Conservation (phyloP, 2,888 invertebrate genomes). For the Cheilosia urbana region DNA sequence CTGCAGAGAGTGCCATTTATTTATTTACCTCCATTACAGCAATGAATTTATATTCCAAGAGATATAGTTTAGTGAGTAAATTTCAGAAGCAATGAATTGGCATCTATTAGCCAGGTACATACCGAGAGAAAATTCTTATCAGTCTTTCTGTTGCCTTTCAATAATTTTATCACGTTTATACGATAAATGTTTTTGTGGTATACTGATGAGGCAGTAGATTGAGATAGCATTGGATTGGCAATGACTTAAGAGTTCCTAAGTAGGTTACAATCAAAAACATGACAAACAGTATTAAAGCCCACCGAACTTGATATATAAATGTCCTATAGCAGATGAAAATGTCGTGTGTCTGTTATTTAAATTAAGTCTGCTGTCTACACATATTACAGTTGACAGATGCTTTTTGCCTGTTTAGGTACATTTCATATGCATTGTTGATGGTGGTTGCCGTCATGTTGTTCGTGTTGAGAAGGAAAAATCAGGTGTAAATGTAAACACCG, state of each 20-base stretch:
- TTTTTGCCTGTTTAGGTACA: background rate
- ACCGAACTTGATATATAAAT: background rate
- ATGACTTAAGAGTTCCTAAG: background rate
- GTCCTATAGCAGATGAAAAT: too few species aligned
- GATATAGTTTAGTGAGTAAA: background rate
- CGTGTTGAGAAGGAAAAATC: background rate
- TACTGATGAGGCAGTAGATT: background rate
- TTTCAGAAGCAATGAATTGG: background rate
- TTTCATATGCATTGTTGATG: background rate
- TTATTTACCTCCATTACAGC: constrained; percentile 1
- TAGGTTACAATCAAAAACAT: background rate
- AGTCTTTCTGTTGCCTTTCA: background rate
- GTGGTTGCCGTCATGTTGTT: background rate
- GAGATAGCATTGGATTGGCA: background rate
- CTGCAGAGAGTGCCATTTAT: background rate
- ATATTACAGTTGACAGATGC: background rate
- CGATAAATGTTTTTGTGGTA: constrained; percentile 1
- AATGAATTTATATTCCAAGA: background rate
- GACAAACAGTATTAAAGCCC: background rate
- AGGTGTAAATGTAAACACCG: background rate
- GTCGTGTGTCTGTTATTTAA: too few species aligned
- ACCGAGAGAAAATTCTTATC: background rate
- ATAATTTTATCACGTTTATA: constrained; percentile 1
- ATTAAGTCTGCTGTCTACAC: background rate
- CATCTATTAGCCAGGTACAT: background rate